These are phyloP conservation scores for Diabrotica balteata DNA, from an alignment of 2,888 invertebrate genomes.

Conservation along the genomic window DNA sequence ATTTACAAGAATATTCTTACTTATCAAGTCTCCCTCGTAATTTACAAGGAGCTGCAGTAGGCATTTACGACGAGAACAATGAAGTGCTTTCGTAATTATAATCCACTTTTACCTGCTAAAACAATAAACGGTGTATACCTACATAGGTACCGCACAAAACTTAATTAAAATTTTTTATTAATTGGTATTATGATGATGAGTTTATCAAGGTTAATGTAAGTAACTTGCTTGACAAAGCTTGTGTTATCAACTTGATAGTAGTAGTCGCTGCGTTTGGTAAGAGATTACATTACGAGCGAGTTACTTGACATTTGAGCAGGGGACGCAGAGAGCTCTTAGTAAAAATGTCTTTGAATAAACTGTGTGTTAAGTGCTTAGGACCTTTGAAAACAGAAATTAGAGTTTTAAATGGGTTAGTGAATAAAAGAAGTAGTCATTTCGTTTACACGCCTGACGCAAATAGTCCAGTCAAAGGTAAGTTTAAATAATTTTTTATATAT, in stretches of 20 bases:
- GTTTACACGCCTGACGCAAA: conserved; percentile 68
- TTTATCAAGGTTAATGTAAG: conserved; percentile 27
- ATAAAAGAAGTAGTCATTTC: conserved; percentile 62
- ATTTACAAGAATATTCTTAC: no score
- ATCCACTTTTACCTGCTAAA: conserved; percentile 1
- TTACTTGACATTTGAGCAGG: neutral
- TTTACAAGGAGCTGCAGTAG: no score
- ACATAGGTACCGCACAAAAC: neutral
- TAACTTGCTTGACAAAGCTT: neutral
- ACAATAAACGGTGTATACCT: no score
- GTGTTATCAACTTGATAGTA: conserved; percentile 4
- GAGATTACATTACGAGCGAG: neutral
- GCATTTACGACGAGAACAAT: no score
- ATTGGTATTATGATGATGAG: conserved; percentile 22
- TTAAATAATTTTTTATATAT: neutral
- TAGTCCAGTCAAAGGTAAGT: conserved; percentile 62
- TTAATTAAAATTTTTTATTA: conserved; percentile 7
- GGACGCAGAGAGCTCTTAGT: neutral
- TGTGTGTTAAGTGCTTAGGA: conserved; percentile 43
- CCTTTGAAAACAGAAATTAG: conserved; percentile 39
- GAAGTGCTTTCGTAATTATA: neutral
- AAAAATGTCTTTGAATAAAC: conserved; percentile 43
- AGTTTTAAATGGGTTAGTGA: conserved; percentile 42
- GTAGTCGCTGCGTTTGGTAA: neutral
- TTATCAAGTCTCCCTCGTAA: no score